phyloP scores from a whole-genome alignment of 2,888 invertebrate genomes.

The Embidobia sp. region DNA sequence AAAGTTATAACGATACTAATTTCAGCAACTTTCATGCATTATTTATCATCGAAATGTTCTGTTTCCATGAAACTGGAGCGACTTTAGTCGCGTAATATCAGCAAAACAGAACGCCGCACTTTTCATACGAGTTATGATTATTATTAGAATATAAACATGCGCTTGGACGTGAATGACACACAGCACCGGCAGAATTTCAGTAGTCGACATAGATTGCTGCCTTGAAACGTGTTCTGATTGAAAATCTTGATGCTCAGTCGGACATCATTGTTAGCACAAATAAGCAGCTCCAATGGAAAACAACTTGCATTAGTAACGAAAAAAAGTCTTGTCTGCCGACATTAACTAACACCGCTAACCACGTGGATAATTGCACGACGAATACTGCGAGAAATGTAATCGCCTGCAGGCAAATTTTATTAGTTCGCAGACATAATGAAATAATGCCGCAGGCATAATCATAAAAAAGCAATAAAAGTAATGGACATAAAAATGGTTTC shows the following conservation, averaged over 20 bases:
- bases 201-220: constrained; percentile 52
- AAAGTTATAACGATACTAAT: constrained; percentile 16
- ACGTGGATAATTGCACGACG: constrained; percentile 62
- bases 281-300: constrained; percentile 54
- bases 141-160: constrained; percentile 44
- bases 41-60: constrained; percentile 36
- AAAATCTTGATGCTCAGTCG: constrained; percentile 48
- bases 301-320: constrained; percentile 55
- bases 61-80: constrained; percentile 5
- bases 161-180: constrained; percentile 18
- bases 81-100: constrained; percentile 22
- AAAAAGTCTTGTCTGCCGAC: constrained; percentile 38
- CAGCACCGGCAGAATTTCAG: constrained; percentile 44
- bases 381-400: constrained; percentile 60
- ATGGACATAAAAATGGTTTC: constrained; percentile 9
- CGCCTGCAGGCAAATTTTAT: constrained; percentile 65
- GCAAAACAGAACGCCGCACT: constrained; percentile 22
- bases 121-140: constrained; percentile 33
- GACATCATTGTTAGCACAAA: constrained; percentile 56
- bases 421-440: constrained; percentile 58
- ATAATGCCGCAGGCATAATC: constrained; percentile 43
- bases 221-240: constrained; percentile 58
- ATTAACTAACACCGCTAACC: constrained; percentile 56
- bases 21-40: constrained; percentile 21
- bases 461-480: constrained; percentile 8